Conservation (phyloP, 2,797 vertebrate genomes). For the Tenualosa thibaudeaui region DNA sequence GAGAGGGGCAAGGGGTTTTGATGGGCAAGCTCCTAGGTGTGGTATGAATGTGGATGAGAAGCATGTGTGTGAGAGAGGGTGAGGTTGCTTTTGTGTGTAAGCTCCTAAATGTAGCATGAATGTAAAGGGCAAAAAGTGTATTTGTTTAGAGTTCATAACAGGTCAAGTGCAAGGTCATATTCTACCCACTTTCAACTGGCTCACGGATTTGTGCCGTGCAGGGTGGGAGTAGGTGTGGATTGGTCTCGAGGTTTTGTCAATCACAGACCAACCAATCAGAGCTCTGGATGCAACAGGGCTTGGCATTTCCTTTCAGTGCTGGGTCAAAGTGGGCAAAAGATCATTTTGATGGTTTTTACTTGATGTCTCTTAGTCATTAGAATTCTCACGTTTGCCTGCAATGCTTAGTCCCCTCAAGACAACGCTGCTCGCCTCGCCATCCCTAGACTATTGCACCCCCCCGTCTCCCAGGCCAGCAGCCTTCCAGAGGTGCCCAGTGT, state of each 20-base stretch:
- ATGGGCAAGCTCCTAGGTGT: constrained; percentile 4
- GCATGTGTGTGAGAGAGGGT: background rate
- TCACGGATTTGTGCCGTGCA: background rate
- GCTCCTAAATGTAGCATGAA: background rate
- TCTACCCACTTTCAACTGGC: constrained; percentile 22
- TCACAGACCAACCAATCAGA: background rate
- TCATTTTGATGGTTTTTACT: constrained; percentile 33
- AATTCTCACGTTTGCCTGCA: constrained; percentile 78
- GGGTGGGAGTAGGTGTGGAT: background rate
- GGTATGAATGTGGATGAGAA: background rate
- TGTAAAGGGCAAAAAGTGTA: background rate
- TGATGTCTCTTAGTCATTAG: constrained; percentile 68
- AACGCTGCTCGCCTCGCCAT: constrained; percentile 72
- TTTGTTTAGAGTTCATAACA: background rate
- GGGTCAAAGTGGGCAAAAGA: background rate
- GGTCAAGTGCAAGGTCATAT: constrained; percentile 31
- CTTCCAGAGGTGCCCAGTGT: background rate
- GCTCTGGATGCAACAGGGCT: background rate
- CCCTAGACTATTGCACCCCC: constrained; percentile 46
- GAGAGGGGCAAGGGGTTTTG: background rate
- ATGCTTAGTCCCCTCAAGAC: constrained; percentile 78
- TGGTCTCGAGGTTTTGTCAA: constrained; percentile 2
- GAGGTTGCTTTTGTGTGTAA: background rate
- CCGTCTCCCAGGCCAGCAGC: constrained; percentile 21
- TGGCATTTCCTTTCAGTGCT: background rate